These are phyloP conservation scores for Perizoma affinitatum DNA, from an alignment of 2,888 invertebrate genomes.

Conservation along the genomic window DNA sequence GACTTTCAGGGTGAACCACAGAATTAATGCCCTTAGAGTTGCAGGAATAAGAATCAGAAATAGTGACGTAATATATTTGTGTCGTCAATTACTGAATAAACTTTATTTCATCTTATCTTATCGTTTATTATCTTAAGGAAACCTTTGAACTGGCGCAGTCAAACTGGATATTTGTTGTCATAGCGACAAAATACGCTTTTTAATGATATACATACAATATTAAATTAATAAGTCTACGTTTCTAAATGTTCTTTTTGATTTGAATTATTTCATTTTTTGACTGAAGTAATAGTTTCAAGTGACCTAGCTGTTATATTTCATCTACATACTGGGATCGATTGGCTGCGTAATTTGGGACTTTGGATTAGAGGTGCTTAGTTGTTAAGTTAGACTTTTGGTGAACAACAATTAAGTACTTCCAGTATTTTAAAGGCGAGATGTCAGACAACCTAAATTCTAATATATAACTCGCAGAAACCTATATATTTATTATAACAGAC, in stretches of 20 bases:
- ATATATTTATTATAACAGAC: too few relatives aligned
- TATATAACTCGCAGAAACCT: not conserved
- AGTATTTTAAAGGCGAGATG: not conserved
- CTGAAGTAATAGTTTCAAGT: not conserved
- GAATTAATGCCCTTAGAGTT: too few relatives aligned
- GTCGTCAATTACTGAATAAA: too few relatives aligned
- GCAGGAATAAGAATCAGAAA: too few relatives aligned
- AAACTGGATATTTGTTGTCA: not conserved
- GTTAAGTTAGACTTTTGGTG: constrained; percentile 9
- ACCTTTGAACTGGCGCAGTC: not conserved
- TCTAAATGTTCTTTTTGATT: too few relatives aligned
- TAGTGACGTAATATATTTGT: too few relatives aligned
- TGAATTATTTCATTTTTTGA: too few relatives aligned
- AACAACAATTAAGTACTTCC: not conserved
- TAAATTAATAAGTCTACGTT: too few relatives aligned
- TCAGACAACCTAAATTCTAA: not conserved
- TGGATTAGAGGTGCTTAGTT: constrained; percentile 17
- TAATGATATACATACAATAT: too few relatives aligned
- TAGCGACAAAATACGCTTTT: too few relatives aligned
- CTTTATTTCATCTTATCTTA: too few relatives aligned
- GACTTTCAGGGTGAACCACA: too few relatives aligned
- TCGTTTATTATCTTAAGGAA: not conserved
- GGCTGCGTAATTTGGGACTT: constrained; percentile 9
- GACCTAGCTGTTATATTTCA: constrained; percentile 4
- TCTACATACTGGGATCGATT: constrained; percentile 8